These are phyloP conservation scores for Enteromius viviparus DNA, from an alignment of 2,797 vertebrate genomes.

Conservation along the genomic window DNA sequence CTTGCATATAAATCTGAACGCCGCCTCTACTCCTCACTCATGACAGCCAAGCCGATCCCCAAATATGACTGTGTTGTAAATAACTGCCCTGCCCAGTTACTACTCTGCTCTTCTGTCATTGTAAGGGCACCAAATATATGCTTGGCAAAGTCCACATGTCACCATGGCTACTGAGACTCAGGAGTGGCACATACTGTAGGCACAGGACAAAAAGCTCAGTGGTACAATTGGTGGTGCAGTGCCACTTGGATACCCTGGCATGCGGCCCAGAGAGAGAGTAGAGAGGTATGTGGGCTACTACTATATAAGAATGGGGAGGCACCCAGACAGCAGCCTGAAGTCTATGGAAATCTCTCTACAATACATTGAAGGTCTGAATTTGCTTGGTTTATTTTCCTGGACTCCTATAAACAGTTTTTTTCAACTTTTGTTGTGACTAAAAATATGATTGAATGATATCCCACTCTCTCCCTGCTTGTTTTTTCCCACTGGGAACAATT, in stretches of 20 bases:
- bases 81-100: conserved; percentile 73
- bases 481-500: neutral
- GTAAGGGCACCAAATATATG: conserved; percentile 72
- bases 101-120: conserved; percentile 72
- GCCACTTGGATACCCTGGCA: conserved; percentile 52
- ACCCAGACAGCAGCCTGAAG: conserved; percentile 33
- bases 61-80: conserved; percentile 49
- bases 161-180: conserved; percentile 83
- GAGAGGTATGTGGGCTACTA: conserved; percentile 68
- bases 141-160: conserved; percentile 74
- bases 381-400: conserved; percentile 32
- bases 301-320: neutral
- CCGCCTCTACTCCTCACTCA: too few species aligned
- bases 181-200: conserved; percentile 74
- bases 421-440: neutral
- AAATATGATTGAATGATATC: conserved; percentile 11
- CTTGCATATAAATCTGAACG: too few species aligned
- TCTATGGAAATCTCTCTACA: neutral
- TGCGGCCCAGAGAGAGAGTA: conserved; percentile 59
- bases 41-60: neutral
- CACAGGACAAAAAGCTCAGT: conserved; percentile 60
- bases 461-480: neutral
- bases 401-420: neutral
- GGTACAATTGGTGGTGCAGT: conserved; percentile 53
- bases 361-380: neutral